Base-by-base conservation (phyloP, 2,888 invertebrate genomes). In the Sympetrum striolatum region DNA sequence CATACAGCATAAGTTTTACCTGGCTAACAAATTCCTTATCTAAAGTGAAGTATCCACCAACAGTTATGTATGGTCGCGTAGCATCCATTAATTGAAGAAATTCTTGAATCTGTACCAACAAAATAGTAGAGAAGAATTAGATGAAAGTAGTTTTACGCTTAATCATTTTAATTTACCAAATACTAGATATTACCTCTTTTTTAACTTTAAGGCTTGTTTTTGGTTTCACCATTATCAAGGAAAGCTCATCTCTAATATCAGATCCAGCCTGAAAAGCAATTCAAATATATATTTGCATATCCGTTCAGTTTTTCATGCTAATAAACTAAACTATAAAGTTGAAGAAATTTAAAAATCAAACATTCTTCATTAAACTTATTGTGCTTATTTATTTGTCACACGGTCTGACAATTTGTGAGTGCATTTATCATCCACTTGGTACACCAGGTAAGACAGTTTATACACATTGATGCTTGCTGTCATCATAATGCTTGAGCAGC, bases 71-170 rank as follows among this genome's bases (percentile, higher is more conserved):
- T 12, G 86, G 86, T 1, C 58, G 86, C 15, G 60, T 86, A 37
- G 86, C 60, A 64, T 86, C 86, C 86, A 86, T 86, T 60, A 86
- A n/a, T 14, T 86, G 60, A 60, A 86, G 86, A 86, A 86, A 86
- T 60, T 86, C 58, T 37, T 60, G 37, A 64, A 86, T 86, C 86
- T 86, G 37, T n/a, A n/a, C n/a, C n/a, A n/a, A n/a, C n/a, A n/a
- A 39, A 86, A 64, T 31, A 10, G 6, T 5, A 6, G 6, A 39
- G 6, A 8, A 44, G 37, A 31, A 31, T 31, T 10, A 82, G 25
- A 58, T 12, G 14, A 12, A 31, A 2, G 31, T 12, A 35, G 8
- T 82, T n/a, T 15, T 15, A 53, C 15, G 15, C 0, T 22, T 1
- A 53, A 14, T 48, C 15, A 15, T 79, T 10, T 18, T 15, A 31